Evolutionary conservation across 1,140 invertebrate genomes (phyloP).

Genomic region (Procambarus virginalis): DNA sequence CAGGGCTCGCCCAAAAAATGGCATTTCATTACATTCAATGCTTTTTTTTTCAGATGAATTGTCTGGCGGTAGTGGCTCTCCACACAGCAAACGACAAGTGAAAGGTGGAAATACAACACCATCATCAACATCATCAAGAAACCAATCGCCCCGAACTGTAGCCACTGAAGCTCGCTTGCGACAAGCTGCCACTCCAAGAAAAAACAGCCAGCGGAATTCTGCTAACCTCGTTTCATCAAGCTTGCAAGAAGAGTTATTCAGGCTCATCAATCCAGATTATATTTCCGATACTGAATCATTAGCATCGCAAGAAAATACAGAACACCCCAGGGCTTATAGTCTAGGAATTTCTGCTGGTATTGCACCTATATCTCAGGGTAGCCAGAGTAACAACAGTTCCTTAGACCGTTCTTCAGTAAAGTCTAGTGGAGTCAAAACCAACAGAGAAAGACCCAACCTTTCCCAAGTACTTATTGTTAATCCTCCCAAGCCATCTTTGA

Average conservation of each 20-base stretch:
- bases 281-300: slow-evolving; percentile 73
- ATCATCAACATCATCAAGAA: slow-evolving; percentile 61
- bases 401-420: slow-evolving; percentile 33
- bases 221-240: slow-evolving; percentile 81
- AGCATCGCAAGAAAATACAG: slow-evolving; percentile 30
- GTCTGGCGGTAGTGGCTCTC: slow-evolving; percentile 61
- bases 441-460: slow-evolving; percentile 19
- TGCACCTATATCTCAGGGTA: slow-evolving; percentile 16
- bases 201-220: slow-evolving; percentile 75
- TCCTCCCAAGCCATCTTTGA: slow-evolving; percentile 8
- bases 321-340: slow-evolving; percentile 39
- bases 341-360: slow-evolving; percentile 23
- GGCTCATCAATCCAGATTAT: slow-evolving; percentile 90
- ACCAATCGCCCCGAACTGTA: slow-evolving; percentile 61
- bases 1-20: too few relatives aligned
- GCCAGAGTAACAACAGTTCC: slow-evolving; percentile 27
- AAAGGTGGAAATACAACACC: slow-evolving; percentile 62
- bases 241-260: slow-evolving; percentile 90
- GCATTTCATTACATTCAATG: too few relatives aligned
- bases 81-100: slow-evolving; percentile 31
- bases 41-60: slow-evolving; percentile 49
- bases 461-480: slow-evolving; percentile 1
- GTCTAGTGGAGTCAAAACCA: neutral
- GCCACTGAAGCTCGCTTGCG: slow-evolving; percentile 61
- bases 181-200: slow-evolving; percentile 74